phyloP scores from a whole-genome alignment of 2,797 vertebrate genomes.

The Knipowitschia caucasica region DNA sequence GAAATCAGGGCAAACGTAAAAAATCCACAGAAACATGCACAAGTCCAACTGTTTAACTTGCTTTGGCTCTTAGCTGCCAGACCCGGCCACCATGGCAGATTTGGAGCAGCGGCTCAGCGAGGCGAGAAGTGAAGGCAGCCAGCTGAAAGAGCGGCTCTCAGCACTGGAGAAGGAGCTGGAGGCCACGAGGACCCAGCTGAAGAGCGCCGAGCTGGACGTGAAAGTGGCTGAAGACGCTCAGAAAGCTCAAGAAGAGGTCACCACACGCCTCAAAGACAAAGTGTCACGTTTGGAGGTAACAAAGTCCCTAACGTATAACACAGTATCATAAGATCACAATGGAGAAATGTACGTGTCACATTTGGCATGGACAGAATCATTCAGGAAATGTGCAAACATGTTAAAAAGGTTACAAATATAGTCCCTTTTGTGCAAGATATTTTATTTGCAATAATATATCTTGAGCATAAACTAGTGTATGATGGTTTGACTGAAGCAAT shows the following conservation, averaged over 20 bases:
- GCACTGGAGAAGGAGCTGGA: conserved; percentile 81
- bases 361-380: no score
- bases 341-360: no score
- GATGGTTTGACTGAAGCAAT: no score
- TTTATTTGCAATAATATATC: no score
- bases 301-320: neutral
- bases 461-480: no score
- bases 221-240: conserved; percentile 50
- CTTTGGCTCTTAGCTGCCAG: conserved; percentile 65
- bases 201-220: conserved; percentile 54
- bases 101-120: conserved; percentile 77
- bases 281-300: conserved; percentile 84
- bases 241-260: conserved; percentile 72
- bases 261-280: conserved; percentile 81
- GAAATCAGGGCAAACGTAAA: no score
- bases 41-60: neutral
- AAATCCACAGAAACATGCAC: neutral
- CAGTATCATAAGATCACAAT: neutral
- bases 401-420: no score
- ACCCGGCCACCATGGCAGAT: conserved; percentile 61
- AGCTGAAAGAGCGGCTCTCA: conserved; percentile 78
- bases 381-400: no score
- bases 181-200: conserved; percentile 50
- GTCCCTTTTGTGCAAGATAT: no score
- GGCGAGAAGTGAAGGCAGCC: conserved; percentile 69